phyloP scores from a whole-genome alignment of 2,888 invertebrate species.

The Himalopsyche kuldschensis region DNA sequence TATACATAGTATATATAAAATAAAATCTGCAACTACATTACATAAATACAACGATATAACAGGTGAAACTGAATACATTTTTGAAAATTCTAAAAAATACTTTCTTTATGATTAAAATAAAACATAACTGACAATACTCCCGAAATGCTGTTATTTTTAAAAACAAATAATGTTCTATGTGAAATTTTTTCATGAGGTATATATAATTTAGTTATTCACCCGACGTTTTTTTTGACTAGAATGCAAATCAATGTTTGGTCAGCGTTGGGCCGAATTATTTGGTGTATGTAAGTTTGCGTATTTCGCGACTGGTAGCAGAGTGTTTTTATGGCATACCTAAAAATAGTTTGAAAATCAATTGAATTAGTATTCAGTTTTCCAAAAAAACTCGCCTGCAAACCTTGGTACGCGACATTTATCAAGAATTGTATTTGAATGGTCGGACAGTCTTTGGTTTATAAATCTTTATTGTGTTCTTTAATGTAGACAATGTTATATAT shows the following conservation, averaged over 20 bases:
- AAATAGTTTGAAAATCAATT: background rate
- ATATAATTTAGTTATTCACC: background rate
- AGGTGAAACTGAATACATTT: too few relatives aligned
- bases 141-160: too few relatives aligned
- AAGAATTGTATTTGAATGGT: background rate
- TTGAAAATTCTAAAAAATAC: too few relatives aligned
- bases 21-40: too few relatives aligned
- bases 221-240: background rate
- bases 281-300: background rate
- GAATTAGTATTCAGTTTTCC: background rate
- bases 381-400: background rate
- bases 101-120: too few relatives aligned
- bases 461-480: too few relatives aligned
- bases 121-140: too few relatives aligned
- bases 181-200: background rate
- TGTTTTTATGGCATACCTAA: background rate
- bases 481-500: too few relatives aligned
- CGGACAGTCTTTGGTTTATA: background rate
- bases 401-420: background rate
- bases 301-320: background rate
- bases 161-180: too few relatives aligned
- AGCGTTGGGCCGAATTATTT: background rate
- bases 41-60: too few relatives aligned
- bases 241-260: too few relatives aligned
- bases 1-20: too few relatives aligned